Evolutionary conservation across 2,888 invertebrate genomes (phyloP).

Genomic region (Pristionchus exspectatus): DNA sequence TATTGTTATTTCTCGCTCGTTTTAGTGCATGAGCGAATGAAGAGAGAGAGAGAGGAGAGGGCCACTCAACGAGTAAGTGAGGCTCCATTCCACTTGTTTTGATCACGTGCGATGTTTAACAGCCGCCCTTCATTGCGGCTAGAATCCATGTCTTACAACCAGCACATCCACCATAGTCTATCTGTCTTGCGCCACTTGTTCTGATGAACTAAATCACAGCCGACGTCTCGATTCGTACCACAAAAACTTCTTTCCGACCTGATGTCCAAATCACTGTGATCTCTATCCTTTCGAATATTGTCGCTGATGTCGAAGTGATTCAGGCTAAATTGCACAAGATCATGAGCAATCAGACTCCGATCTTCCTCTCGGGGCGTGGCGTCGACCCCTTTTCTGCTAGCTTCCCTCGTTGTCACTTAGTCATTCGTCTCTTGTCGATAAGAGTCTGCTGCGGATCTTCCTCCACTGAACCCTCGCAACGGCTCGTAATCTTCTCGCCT

Average conservation of each 20-base stretch:
- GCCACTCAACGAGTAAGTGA: neutral
- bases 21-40: neutral
- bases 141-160: neutral
- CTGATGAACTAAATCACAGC: neutral
- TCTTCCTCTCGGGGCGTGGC: neutral
- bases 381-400: neutral
- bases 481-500: neutral
- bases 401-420: neutral
- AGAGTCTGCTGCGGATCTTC: constrained; percentile 33
- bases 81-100: constrained; percentile 36
- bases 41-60: neutral
- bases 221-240: neutral
- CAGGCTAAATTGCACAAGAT: neutral
- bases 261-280: neutral
- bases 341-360: neutral
- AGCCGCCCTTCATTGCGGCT: neutral
- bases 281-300: neutral
- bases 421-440: neutral
- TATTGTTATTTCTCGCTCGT: neutral
- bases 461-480: neutral
- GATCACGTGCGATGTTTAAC: constrained; percentile 15
- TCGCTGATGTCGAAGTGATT: neutral
- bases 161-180: neutral
- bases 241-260: neutral
- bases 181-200: neutral